Conservation (phyloP, 1,140 invertebrate genomes). For the Bradynema listronoti region DNA sequence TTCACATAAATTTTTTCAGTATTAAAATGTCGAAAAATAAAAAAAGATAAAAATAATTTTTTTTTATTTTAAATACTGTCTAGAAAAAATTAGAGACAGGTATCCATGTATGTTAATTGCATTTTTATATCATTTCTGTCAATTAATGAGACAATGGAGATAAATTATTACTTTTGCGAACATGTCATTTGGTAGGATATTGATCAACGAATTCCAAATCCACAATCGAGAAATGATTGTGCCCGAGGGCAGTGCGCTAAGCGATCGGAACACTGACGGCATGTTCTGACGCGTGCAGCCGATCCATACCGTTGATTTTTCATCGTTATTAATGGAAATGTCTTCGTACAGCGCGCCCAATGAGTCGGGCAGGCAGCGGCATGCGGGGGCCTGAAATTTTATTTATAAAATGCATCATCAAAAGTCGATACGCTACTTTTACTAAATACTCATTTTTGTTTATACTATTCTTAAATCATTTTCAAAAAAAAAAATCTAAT, state of each 20-base stretch:
- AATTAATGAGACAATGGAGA: no score
- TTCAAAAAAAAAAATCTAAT: no score
- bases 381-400: no score
- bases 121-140: no score
- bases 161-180: conserved; percentile 29
- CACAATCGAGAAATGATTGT: conserved; percentile 38
- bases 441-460: no score
- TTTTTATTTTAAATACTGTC: no score
- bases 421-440: no score
- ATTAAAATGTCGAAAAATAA: neutral
- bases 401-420: no score
- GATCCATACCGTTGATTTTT: conserved; percentile 26
- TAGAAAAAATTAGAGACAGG: no score
- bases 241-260: conserved; percentile 32
- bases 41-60: no score
- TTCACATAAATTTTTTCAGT: neutral
- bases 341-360: neutral
- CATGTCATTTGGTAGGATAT: conserved; percentile 41
- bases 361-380: neutral
- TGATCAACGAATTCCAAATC: conserved; percentile 44
- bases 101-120: no score
- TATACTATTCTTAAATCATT: no score
- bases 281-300: conserved; percentile 46
- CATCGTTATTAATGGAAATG: neutral
- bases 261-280: conserved; percentile 38